Evolutionary conservation across 2,888 invertebrate species (phyloP).

Genomic region (Crocallis elinguaria): DNA sequence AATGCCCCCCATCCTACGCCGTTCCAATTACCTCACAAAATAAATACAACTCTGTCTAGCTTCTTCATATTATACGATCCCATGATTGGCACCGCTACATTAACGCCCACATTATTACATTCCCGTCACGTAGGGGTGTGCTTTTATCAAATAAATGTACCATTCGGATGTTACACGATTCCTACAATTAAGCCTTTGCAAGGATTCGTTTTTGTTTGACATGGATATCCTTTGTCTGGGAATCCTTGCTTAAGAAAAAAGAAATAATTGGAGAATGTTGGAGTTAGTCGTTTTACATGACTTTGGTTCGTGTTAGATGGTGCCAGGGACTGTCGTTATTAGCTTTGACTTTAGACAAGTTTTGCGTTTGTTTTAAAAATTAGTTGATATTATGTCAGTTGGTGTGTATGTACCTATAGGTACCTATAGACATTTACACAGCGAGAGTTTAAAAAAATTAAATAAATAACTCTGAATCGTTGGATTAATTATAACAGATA

Average conservation of each 20-base stretch:
- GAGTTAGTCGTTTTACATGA: conserved; percentile 22
- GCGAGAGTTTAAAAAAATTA: too few relatives aligned
- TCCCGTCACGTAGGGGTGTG: conserved; percentile 70
- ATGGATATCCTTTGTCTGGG: conserved; percentile 52
- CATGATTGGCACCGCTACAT: conserved; percentile 67
- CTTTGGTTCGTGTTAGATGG: conserved; percentile 10
- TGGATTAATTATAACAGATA: too few relatives aligned
- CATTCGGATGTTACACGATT: conserved; percentile 68
- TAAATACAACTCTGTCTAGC: conserved; percentile 1
- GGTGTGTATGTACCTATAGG: too few relatives aligned
- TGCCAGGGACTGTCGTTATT: conserved; percentile 10
- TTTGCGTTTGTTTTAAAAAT: too few relatives aligned
- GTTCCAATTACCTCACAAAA: not conserved
- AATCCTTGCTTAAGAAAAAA: conserved; percentile 18
- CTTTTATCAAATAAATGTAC: conserved; percentile 76
- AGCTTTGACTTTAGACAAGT: not conserved
- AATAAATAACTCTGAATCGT: too few relatives aligned
- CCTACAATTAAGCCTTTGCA: conserved; percentile 70
- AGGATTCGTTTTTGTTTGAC: conserved; percentile 54
- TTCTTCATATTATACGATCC: conserved; percentile 57
- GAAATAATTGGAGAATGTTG: conserved; percentile 25
- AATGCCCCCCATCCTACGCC: not conserved
- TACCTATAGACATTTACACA: too few relatives aligned
- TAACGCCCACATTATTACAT: conserved; percentile 71
- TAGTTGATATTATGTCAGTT: too few relatives aligned